phyloP scores from a whole-genome alignment of 2,113 vertebrate genomes.

The Theristicus caerulescens region DNA sequence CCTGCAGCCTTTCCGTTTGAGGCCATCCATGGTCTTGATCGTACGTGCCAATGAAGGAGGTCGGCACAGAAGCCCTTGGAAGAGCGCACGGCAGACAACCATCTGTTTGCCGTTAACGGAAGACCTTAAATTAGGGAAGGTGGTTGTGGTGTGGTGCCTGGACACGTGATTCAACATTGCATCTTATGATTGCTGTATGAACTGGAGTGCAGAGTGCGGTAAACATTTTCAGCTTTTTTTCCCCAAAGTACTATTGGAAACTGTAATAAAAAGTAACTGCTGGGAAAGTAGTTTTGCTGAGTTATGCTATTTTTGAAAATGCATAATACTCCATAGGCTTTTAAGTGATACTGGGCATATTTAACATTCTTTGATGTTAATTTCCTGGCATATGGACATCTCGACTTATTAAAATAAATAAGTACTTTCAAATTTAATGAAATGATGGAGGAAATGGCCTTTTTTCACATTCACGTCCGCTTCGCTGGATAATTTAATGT shows the following conservation, averaged over 20 bases:
- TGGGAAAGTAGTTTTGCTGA: constrained; percentile 50
- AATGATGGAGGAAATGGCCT: constrained; percentile 61
- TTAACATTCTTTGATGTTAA: constrained; percentile 75
- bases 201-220: not conserved
- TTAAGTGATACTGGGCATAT: constrained; percentile 58
- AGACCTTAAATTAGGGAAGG: not conserved
- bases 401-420: constrained; percentile 73
- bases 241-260: not conserved
- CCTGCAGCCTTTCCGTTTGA: not conserved
- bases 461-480: constrained; percentile 56
- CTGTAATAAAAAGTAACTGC: constrained; percentile 43
- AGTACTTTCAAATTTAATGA: constrained; percentile 72
- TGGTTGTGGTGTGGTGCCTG: not conserved
- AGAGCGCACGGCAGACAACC: not conserved
- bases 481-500: constrained; percentile 68
- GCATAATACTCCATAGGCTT: constrained; percentile 42
- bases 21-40: not conserved
- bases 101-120: not conserved
- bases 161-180: not conserved
- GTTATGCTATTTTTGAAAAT: constrained; percentile 49
- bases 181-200: not conserved
- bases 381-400: constrained; percentile 75
- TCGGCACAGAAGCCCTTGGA: not conserved
- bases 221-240: not conserved
- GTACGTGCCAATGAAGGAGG: not conserved